Conservation (phyloP, 2,113 vertebrate species). For the Aspidoscelis tigris region DNA sequence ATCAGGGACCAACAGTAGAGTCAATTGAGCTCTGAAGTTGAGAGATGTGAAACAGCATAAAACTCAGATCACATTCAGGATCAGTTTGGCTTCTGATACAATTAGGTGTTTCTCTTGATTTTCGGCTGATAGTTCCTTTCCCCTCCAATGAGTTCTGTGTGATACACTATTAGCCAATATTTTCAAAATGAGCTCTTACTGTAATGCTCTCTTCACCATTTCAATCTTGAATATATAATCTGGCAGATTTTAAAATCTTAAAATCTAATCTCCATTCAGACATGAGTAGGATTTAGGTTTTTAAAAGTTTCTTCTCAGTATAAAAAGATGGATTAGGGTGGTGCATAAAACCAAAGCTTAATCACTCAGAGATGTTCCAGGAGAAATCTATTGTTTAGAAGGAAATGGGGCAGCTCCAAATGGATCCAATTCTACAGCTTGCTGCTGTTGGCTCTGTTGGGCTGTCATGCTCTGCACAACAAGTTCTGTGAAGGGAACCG, state of each 20-base stretch:
- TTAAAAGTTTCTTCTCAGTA: constrained; percentile 46
- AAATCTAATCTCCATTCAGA: constrained; percentile 6
- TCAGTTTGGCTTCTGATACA: not conserved
- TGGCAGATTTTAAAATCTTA: constrained; percentile 7
- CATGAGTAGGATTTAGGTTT: constrained; percentile 36
- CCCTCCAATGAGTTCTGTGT: not conserved
- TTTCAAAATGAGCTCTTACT: constrained; percentile 5
- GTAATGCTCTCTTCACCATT: constrained; percentile 32
- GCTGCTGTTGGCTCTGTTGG: constrained; percentile 76
- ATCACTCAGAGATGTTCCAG: not conserved
- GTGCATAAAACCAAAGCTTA: constrained; percentile 52
- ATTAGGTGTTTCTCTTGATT: not conserved
- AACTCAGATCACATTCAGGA: constrained; percentile 12
- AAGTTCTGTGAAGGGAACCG: constrained; percentile 92
- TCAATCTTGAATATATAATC: constrained; percentile 42
- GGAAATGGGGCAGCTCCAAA: constrained; percentile 97
- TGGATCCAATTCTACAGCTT: constrained; percentile 87
- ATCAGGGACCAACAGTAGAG: constrained; percentile 49
- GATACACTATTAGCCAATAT: constrained; percentile 8
- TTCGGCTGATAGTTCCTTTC: not conserved
- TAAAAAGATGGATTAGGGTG: constrained; percentile 23
- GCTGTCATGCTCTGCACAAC: constrained; percentile 76
- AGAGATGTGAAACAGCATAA: not conserved
- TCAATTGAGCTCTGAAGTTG: constrained; percentile 22
- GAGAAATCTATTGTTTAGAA: constrained; percentile 87